These are phyloP conservation scores for Oryzias dopingdopingensis DNA, from an alignment of 2,797 vertebrate species.

Conservation along the genomic window DNA sequence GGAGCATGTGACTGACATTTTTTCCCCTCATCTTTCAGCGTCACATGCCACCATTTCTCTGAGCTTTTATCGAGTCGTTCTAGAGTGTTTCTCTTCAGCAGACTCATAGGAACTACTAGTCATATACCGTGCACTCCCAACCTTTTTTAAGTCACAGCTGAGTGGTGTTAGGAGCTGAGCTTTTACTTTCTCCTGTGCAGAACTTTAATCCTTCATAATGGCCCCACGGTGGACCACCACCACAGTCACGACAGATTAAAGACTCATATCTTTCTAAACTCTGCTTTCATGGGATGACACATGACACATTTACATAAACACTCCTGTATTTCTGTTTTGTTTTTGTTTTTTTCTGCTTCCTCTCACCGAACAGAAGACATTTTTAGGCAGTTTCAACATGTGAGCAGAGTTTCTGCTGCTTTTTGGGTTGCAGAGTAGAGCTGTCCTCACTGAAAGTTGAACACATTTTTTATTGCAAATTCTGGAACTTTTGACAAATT, in stretches of 20 bases:
- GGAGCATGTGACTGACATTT: background rate
- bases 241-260: constrained; percentile 81
- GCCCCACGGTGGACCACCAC: constrained; percentile 59
- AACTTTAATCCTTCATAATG: constrained; percentile 84
- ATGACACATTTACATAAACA: constrained; percentile 67
- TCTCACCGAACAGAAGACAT: constrained; percentile 2
- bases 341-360: constrained; percentile 5
- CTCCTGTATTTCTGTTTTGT: constrained; percentile 21
- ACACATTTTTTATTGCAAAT: too few relatives aligned
- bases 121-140: constrained; percentile 10
- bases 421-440: background rate
- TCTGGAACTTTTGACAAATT: too few relatives aligned
- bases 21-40: background rate
- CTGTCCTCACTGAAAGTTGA: background rate
- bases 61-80: constrained; percentile 8
- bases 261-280: constrained; percentile 74
- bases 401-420: background rate
- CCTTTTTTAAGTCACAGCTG: constrained; percentile 33
- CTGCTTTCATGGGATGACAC: constrained; percentile 83
- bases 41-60: constrained; percentile 23
- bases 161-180: constrained; percentile 53
- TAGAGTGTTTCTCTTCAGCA: constrained; percentile 5
- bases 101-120: constrained; percentile 10
- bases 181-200: constrained; percentile 35
- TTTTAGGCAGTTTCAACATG: background rate